Conservation (phyloP, 2,888 invertebrate species). For the Hetaerina titia region DNA sequence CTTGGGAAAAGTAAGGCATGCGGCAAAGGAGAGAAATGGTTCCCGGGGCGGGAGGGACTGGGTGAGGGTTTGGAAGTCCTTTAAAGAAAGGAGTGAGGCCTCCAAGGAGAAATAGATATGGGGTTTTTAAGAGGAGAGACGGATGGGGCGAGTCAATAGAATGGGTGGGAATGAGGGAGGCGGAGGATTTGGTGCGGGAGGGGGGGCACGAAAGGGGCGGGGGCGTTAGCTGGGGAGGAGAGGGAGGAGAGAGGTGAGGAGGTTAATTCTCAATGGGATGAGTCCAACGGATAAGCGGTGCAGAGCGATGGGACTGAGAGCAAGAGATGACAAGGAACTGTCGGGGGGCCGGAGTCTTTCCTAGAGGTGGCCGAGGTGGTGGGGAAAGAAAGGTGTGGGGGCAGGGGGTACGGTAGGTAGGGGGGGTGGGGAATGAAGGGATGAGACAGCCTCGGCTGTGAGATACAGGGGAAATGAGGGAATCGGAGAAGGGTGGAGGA, state of each 20-base stretch:
- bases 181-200: not conserved
- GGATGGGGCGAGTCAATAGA: constrained; percentile 50
- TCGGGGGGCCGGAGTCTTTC: constrained; percentile 57
- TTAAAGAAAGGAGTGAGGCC: constrained; percentile 32
- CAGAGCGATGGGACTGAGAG: constrained; percentile 62
- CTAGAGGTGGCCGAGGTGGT: not conserved
- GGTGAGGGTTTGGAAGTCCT: not conserved
- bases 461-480: no score
- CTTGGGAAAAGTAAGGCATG: constrained; percentile 49
- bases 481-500: no score
- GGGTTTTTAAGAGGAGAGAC: constrained; percentile 62
- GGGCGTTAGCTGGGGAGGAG: not conserved
- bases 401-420: not conserved
- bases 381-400: not conserved
- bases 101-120: constrained; percentile 53
- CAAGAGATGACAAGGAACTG: constrained; percentile 67
- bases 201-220: not conserved
- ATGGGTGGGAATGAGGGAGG: constrained; percentile 59
- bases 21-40: constrained; percentile 57
- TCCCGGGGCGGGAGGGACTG: not conserved
- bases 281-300: constrained; percentile 49
- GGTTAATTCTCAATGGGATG: constrained; percentile 40
- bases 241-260: constrained; percentile 20
- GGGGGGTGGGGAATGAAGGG: not conserved
- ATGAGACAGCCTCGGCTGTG: not conserved